These are phyloP conservation scores for Ailuropoda melanoleuca DNA, from an alignment of 2,113 vertebrate species.

Conservation along the genomic window DNA sequence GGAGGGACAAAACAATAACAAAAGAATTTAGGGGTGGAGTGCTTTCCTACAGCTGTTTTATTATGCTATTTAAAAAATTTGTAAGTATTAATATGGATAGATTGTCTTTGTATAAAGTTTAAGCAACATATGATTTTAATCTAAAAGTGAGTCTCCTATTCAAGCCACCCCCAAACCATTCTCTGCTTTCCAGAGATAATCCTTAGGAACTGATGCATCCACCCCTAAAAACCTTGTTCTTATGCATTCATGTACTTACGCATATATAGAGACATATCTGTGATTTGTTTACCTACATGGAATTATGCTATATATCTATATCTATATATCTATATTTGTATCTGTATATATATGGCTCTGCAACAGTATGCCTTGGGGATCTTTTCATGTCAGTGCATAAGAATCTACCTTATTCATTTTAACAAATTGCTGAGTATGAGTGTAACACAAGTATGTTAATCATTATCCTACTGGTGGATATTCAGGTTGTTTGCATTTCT, in stretches of 20 bases:
- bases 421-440: background rate
- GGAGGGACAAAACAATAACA: background rate
- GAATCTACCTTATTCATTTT: slow-evolving; percentile 29
- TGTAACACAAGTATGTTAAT: slow-evolving; percentile 20
- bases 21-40: background rate
- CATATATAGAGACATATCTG: background rate
- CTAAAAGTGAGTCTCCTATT: background rate
- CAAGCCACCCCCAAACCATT: background rate
- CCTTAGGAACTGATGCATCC: background rate
- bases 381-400: slow-evolving; percentile 10
- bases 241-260: background rate
- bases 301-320: background rate
- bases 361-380: background rate
- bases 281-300: background rate
- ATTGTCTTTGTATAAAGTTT: slow-evolving; percentile 34
- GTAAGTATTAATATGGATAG: background rate
- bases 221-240: background rate
- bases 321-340: background rate
- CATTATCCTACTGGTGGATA: background rate
- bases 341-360: background rate
- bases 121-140: slow-evolving; percentile 21
- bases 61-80: background rate
- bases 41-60: background rate
- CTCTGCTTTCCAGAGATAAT: background rate
- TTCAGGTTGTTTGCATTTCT: background rate